Evolutionary conservation across 2,797 vertebrate species (phyloP), one percentile per base, ranked within the genome.

Genomic region (Diplodus sargus): DNA sequence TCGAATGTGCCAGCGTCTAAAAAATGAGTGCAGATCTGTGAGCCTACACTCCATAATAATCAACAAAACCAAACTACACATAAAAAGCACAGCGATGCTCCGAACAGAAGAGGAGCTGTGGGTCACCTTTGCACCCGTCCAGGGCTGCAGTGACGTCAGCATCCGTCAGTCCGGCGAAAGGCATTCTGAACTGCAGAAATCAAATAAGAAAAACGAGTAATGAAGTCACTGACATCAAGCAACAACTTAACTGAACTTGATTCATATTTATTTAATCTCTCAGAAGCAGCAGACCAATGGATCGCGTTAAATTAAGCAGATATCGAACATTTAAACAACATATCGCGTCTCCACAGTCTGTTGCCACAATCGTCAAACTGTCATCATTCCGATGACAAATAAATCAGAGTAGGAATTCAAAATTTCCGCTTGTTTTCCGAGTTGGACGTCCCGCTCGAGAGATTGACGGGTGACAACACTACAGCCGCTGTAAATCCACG

Each of bases 81-180:
- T 11, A 15, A 64, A 64, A 30, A 28, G 15, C 4, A 6, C 6
- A 28, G 6, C 3, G 7, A 45, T 28, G 30, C 53, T 45, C 25
- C 16, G 3, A 56, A 17, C 22, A 30, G 30, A 18, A 16, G 60
- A 23, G 16, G 7, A 12, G 20, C 5, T 4, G 39, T 68, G 53
- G 70, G 53, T 91, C 93, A 97, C 95, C 94, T 96, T 97, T 95
- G 91, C 95, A 96, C 78, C 73, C 93, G 10, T 94, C 93, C 90
- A 97, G 94, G 83, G 95, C 96, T 95, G 94, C 91, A 91, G 94
- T 4, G 85, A 97, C 86, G 34, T 96, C 94, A 83, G 93, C 93
- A 74, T 96, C 96, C 0, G 30, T 93, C 87, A 97, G 92, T 74
- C 87, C 87, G 53, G 92, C 64, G 81, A 96, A 93, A 87, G 95